These are phyloP conservation scores for Centruroides sculpturatus DNA, from an alignment of 1,140 invertebrate genomes.

Conservation along the genomic window DNA sequence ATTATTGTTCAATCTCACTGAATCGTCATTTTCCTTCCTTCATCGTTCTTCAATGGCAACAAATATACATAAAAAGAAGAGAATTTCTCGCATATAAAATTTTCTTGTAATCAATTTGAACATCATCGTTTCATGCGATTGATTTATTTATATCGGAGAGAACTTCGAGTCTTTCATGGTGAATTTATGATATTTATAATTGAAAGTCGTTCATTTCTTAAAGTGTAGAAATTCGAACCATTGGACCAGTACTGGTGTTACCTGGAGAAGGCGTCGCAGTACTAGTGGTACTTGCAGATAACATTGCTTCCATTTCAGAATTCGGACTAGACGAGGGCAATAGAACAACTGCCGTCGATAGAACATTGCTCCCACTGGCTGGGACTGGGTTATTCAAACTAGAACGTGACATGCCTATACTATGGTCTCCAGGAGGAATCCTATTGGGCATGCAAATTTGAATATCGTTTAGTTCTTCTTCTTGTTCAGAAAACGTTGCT, in stretches of 20 bases:
- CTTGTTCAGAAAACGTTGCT: slow-evolving; percentile 25
- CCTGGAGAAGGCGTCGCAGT: not conserved
- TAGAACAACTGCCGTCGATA: not conserved
- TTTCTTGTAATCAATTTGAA: no score
- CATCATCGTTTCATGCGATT: no score
- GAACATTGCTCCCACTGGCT: not conserved
- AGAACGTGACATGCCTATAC: not conserved
- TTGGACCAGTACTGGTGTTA: not conserved
- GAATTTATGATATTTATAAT: no score
- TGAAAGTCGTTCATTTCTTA: not conserved
- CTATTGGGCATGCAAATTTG: slow-evolving; percentile 31
- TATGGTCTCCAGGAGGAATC: slow-evolving; percentile 17
- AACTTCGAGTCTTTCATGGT: no score
- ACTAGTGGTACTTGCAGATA: not conserved
- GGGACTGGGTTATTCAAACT: not conserved
- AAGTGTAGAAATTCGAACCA: not conserved
- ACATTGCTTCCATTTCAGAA: not conserved
- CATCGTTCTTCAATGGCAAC: no score
- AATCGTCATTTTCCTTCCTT: no score
- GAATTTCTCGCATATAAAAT: no score
- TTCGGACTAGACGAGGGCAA: not conserved
- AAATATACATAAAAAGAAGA: no score
- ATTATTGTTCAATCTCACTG: no score
- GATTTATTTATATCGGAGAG: no score
- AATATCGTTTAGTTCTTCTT: slow-evolving; percentile 36